A percentile compares a stretch with the other conserved stretches of the same genome.
phyloP scores from a whole-genome alignment of 2,888 invertebrate species.

The Nephrocerus scutellatus region DNA sequence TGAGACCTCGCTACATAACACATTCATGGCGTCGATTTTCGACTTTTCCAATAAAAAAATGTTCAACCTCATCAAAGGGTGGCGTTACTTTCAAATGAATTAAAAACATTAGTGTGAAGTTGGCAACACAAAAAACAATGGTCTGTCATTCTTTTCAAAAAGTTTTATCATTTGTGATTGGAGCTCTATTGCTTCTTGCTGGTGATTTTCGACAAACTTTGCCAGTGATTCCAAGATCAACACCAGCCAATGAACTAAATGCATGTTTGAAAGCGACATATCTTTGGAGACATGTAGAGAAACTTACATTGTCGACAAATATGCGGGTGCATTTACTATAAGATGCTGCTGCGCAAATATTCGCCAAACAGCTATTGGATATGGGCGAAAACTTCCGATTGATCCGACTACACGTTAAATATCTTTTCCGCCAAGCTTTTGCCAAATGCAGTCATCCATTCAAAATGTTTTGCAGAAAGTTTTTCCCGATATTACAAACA shows the following conservation, averaged over 20 bases:
- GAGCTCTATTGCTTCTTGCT: slow-evolving; percentile 23
- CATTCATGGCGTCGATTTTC: no score
- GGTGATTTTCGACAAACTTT: slow-evolving; percentile 32
- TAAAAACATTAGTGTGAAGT: no score
- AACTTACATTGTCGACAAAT: slow-evolving; percentile 9
- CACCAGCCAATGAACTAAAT: slow-evolving; percentile 23
- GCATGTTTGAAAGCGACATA: slow-evolving; percentile 20
- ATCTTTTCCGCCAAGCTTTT: slow-evolving; percentile 23
- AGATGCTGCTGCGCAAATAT: slow-evolving; percentile 8
- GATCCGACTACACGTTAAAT: slow-evolving; percentile 14
- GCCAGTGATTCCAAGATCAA: slow-evolving; percentile 24
- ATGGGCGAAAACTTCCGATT: slow-evolving; percentile 4
- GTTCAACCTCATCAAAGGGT: no score
- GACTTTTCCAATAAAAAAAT: no score
- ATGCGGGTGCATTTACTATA: slow-evolving; percentile 11
- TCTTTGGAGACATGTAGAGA: slow-evolving; percentile 12
- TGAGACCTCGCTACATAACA: no score
- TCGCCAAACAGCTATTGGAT: slow-evolving; percentile 11
- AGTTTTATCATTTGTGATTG: no score
- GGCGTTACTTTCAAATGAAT: no score
- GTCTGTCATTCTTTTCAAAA: no score
- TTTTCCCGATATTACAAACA: slow-evolving; percentile 27
- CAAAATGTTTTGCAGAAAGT: slow-evolving; percentile 26
- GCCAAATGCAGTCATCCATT: slow-evolving; percentile 21
- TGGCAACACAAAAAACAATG: no score